phyloP scores from a whole-genome alignment of 2,113 vertebrate genomes.

The Pyrgilauda ruficollis region DNA sequence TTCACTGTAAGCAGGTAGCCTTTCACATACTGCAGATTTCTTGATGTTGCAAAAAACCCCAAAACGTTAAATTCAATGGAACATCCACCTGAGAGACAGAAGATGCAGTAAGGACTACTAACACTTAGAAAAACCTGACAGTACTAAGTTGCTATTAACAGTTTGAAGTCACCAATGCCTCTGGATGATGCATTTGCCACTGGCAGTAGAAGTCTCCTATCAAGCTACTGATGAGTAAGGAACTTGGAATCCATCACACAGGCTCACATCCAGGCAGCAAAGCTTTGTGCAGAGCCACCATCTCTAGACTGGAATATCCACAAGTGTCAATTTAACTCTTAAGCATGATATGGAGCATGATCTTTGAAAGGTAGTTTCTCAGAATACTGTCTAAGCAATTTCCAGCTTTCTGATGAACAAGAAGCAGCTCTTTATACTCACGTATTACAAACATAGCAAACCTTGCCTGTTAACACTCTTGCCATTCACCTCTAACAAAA shows the following conservation, averaged over 20 bases:
- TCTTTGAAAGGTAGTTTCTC: background rate
- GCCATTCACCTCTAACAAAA: background rate
- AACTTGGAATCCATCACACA: background rate
- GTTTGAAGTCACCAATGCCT: background rate
- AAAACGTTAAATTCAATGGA: background rate
- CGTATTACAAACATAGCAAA: background rate
- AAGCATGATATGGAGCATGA: rapidly evolving
- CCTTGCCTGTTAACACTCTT: background rate
- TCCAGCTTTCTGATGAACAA: background rate
- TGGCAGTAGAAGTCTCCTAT: background rate
- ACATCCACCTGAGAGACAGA: background rate
- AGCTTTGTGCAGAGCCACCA: background rate
- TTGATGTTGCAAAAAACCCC: background rate
- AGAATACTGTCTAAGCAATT: background rate
- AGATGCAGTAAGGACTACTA: background rate
- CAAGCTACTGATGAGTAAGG: background rate
- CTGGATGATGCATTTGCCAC: background rate
- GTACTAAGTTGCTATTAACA: background rate
- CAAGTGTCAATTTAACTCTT: background rate
- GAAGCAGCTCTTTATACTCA: background rate
- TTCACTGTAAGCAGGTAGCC: background rate
- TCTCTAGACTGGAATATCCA: background rate
- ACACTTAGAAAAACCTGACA: background rate
- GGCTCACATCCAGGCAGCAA: background rate
- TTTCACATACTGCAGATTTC: background rate